Base-by-base conservation (phyloP, 2,888 invertebrate species). In the Hirtodrosophila histrioides region DNA sequence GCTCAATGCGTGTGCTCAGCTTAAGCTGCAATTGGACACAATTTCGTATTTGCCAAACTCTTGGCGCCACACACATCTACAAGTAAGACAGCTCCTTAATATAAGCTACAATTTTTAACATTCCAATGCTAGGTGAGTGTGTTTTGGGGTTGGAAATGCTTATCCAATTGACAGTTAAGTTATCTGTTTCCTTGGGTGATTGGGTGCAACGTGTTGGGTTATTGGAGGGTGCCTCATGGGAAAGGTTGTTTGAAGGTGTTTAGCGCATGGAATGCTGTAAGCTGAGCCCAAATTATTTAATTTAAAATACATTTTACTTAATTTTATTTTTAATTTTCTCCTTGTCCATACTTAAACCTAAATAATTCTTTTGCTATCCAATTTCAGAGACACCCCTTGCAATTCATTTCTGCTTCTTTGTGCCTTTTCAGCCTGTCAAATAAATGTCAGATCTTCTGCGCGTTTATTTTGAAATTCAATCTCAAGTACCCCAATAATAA, bases 11-110 rank as follows among this genome's bases (percentile, higher is more conserved):
- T 65, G 68, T 69, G 66, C 61, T 57, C 53, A 61, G 68, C 67
- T 58, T 55, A 55, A 68, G 69, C 57, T 62, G 61, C 55, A 48
- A 62, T 66, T 66, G 65, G 65, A 75, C 70, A 57, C 54, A 53
- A 56, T 76, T 68, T 57, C 46, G 58, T 81, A 79, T 81, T 81
- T 86, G 77, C 80, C 60, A 60, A 83, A 60, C 65, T 66, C 80
- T 79, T 71, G 60, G 31, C 51, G 31, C 17, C 17, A 17, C 44
- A 27, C 24, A 51, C 41, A 55, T 36, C 11, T 57, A 49, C 75
- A 31, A 8, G 8, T 31, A 31, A 60, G 75, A 78, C 55, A 85
- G 60, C 41, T 62, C 55, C 78, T 62, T 67, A 75, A 78, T 68
- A 67, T 60, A 56, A 58, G 64, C 60, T 43, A 67, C 64, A 66